Evolutionary conservation across 2,888 invertebrate genomes (phyloP).

Genomic region (Sclerodermus sp.): DNA sequence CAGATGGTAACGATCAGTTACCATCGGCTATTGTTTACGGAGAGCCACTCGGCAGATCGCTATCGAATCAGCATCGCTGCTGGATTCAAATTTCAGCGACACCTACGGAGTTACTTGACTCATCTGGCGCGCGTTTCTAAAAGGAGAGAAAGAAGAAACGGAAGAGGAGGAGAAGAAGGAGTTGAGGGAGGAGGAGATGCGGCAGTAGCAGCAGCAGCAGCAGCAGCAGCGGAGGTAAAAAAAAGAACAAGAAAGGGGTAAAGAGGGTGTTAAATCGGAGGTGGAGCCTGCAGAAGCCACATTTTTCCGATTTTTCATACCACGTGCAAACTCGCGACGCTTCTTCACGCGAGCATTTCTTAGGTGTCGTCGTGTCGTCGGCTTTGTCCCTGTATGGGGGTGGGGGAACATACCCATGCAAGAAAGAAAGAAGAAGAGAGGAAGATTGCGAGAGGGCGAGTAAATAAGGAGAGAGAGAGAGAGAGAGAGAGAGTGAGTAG

Average conservation of each 20-base stretch:
- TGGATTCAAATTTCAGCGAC: constrained; percentile 36
- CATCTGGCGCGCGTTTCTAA: background rate
- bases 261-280: constrained; percentile 1
- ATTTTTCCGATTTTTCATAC: background rate
- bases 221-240: no score
- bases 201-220: constrained; percentile 6
- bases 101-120: constrained; percentile 16
- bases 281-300: background rate
- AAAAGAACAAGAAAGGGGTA: constrained; percentile 5
- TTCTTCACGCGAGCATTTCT: background rate
- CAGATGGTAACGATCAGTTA: background rate
- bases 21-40: constrained; percentile 2
- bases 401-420: background rate
- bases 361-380: background rate
- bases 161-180: constrained; percentile 13
- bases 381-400: background rate
- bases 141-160: constrained; percentile 4
- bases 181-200: constrained; percentile 2
- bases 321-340: background rate
- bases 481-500: background rate
- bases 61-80: constrained; percentile 22
- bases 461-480: background rate
- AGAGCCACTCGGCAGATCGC: constrained; percentile 27
- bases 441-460: background rate
- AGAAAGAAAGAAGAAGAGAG: constrained; percentile 2